Evolutionary conservation across 2,113 vertebrate genomes (phyloP), one percentile per base, ranked within the genome.

Genomic region (Paramisgurnus dabryanus): DNA sequence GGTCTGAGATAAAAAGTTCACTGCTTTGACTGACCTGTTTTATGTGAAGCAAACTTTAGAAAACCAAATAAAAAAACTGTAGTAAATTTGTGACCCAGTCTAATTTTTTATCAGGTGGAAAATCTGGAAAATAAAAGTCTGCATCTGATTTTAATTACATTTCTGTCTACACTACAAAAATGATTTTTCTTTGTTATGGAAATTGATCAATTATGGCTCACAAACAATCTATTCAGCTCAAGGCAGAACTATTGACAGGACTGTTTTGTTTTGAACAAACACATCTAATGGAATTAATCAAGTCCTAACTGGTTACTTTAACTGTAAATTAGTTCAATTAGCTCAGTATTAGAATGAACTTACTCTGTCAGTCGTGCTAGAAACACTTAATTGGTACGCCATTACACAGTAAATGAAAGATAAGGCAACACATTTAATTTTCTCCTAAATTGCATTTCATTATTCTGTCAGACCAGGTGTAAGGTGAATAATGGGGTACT

Each of bases 21-120:
- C 39, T 73, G 70, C 9, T 60, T 55, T n/a, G 27, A 55, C 13
- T 40, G 68, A 71, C 27, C 68, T 71, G 55, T 71, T 71, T 71
- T 40, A 45, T 2, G 49, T 53, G 12, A 53, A 53, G 11, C 49
- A 53, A 53, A 53, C 10, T 12, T 53, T 4, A 34, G 50, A 57
- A 40, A 72, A 22, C n/a, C n/a, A n/a, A n/a, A n/a, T n/a, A n/a
- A 1, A 18, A 50, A 50, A 69, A 69, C 67, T 27, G 22, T 18
- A 34, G 18, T 5, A 69, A 47, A 13, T 8, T 5, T 27, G 4
- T 22, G 22, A 22, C 22, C 22, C 22, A n/a, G n/a, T n/a, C n/a
- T n/a, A n/a, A 1, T 34, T 34, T 34, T 34, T 34, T 34, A 34
- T 34, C 27, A 34, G 27, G 27, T 34, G 27, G 1, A 34, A 34